A percentile compares a stretch with the other conserved stretches of the same genome.
Conservation (phyloP, 2,113 vertebrate species). For the Synchiropus splendidus region DNA sequence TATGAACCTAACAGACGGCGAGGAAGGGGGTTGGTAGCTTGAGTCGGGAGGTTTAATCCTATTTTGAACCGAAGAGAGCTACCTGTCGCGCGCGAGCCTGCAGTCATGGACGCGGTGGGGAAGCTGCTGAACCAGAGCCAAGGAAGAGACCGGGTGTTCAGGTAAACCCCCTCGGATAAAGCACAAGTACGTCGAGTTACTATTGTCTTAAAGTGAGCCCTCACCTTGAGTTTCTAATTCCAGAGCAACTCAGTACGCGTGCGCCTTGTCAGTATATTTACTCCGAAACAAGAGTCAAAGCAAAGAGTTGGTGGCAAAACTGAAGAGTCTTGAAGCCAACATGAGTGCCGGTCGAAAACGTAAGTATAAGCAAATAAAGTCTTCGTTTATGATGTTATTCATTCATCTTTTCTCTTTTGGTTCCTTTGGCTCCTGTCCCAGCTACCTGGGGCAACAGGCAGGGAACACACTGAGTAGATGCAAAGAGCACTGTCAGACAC, state of each 20-base stretch:
- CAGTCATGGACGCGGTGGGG: slow-evolving; percentile 73
- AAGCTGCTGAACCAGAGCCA: slow-evolving; percentile 76
- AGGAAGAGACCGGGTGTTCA: slow-evolving; percentile 83
- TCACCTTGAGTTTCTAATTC: background rate
- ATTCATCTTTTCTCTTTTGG: no score
- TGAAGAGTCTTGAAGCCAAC: slow-evolving; percentile 79
- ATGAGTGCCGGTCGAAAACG: slow-evolving; percentile 89
- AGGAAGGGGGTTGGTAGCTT: no score
- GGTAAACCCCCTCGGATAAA: slow-evolving; percentile 56
- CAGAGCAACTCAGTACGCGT: slow-evolving; percentile 89
- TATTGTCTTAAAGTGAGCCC: background rate
- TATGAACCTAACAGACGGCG: no score
- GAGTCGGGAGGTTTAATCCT: background rate
- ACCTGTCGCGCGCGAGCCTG: slow-evolving; percentile 17
- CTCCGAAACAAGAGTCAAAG: slow-evolving; percentile 69
- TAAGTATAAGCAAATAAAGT: slow-evolving; percentile 62
- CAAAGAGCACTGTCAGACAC: no score
- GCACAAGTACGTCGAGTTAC: background rate
- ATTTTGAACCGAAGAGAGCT: slow-evolving; percentile 33
- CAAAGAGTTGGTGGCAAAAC: slow-evolving; percentile 72
- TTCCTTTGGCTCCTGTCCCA: no score
- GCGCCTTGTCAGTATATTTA: slow-evolving; percentile 79
- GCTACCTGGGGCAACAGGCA: no score
- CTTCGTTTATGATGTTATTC: no score
- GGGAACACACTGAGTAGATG: no score